Evolutionary conservation across 2,113 vertebrate genomes (phyloP), one percentile per base, ranked within the genome.

Genomic region (Chrysemys picta): DNA sequence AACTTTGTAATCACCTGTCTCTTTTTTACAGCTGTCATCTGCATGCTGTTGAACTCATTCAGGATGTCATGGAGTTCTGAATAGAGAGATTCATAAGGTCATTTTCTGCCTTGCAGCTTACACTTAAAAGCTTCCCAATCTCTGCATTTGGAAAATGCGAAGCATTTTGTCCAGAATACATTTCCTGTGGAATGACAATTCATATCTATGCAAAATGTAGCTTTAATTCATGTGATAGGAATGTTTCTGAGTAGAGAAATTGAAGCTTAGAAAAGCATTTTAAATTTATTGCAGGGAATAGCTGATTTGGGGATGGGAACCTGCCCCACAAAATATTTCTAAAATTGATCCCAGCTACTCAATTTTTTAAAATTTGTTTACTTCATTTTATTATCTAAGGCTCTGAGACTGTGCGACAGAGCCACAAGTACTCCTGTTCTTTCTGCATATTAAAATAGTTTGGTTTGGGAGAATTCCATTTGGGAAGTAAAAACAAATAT

Each of bases 41-140:
- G 92, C 76, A 38, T 89, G 92, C 90, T 90, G 82, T 90, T 95
- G 76, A 95, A 75, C 81, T 93, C 91, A 91, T 88, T 94, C 79
- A 59, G 75, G 69, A 90, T 96, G 88, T 91, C 85, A 84, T 25
- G 57, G 14, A 42, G 17, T 92, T 95, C 53, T 89, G 94, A 97
- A 96, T 45, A 96, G 62, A 79, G 93, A 91, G 17, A 45, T 59
- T 93, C 85, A 42, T 95, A 80, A 88, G 95, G 94, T 97, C 95
- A 94, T 96, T 96, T 95, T 96, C 92, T 93, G 88, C 56, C 82
- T 89, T 96, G 86, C 45, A 93, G 82, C 31, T 95, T 92, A 21
- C 49, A 93, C 84, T 93, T 96, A 82, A 92, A 91, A 90, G 89
- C 87, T 54, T 69, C 90, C 47, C 38, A 91, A 72, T 95, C 93